Evolutionary conservation across 2,113 vertebrate genomes (phyloP).

Genomic region (Hystrix cristata): DNA sequence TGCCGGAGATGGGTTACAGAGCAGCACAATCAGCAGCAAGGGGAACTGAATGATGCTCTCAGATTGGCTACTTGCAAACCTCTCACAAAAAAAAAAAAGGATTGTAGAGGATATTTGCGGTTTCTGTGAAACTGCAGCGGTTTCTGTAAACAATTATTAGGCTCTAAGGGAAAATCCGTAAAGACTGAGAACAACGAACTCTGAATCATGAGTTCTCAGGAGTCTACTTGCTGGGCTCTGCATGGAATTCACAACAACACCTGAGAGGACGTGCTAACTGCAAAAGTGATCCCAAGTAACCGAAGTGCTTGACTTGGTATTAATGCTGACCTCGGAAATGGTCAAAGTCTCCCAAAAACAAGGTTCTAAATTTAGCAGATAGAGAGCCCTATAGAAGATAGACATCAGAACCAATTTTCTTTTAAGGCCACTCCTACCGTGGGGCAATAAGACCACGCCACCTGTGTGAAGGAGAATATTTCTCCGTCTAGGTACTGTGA

Average conservation of each 20-base stretch:
- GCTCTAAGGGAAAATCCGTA: no score
- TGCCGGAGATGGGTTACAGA: no score
- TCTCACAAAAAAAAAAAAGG: no score
- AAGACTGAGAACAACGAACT: no score
- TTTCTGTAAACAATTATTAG: no score
- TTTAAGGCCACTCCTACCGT: not conserved
- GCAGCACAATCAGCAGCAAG: no score
- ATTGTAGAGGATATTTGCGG: no score
- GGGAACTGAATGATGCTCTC: no score
- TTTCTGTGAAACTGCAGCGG: no score
- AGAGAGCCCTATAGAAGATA: not conserved
- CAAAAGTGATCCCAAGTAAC: slow-evolving; percentile 1
- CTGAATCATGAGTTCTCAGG: no score
- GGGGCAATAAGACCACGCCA: not conserved
- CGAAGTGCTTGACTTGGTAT: not conserved
- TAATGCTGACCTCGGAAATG: slow-evolving; percentile 34
- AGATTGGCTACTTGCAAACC: no score
- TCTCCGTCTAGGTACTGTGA: not conserved
- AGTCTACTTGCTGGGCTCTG: not conserved
- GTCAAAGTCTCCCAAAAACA: not conserved
- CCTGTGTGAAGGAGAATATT: not conserved
- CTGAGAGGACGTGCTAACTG: not conserved
- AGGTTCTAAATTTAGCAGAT: not conserved
- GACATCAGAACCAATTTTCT: not conserved
- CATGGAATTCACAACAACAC: not conserved